phyloP scores from a whole-genome alignment of 2,113 vertebrate species.

The Phrynocephalus versicolor region DNA sequence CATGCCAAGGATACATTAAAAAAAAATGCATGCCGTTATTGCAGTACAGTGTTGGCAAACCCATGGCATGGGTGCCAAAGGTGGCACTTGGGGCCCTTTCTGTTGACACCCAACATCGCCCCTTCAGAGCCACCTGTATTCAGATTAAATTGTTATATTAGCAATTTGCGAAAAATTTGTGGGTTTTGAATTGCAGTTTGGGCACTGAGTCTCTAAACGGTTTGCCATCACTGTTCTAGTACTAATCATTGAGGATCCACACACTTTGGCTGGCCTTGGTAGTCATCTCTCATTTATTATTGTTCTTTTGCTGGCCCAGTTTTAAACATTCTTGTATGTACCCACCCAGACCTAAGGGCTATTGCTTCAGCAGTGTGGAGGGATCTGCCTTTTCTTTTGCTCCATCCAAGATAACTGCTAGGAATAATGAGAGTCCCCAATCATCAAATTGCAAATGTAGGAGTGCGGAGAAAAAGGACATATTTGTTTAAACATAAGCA shows the following conservation, averaged over 20 bases:
- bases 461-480: background rate
- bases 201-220: no score
- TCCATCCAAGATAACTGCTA: background rate
- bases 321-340: background rate
- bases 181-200: no score
- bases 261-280: background rate
- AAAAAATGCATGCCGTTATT: no score
- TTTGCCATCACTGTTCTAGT: no score
- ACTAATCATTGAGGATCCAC: background rate
- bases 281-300: background rate
- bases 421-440: background rate
- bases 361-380: background rate
- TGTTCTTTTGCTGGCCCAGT: background rate
- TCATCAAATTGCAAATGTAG: background rate
- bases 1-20: background rate
- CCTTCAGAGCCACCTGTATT: no score
- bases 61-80: no score
- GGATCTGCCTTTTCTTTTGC: background rate
- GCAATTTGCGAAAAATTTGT: no score
- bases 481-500: background rate
- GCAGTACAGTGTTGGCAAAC: no score
- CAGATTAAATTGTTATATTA: no score
- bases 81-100: no score
- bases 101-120: no score
- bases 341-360: background rate